Conservation (phyloP, 1,140 invertebrate species). For the Ganaspis sp. region DNA sequence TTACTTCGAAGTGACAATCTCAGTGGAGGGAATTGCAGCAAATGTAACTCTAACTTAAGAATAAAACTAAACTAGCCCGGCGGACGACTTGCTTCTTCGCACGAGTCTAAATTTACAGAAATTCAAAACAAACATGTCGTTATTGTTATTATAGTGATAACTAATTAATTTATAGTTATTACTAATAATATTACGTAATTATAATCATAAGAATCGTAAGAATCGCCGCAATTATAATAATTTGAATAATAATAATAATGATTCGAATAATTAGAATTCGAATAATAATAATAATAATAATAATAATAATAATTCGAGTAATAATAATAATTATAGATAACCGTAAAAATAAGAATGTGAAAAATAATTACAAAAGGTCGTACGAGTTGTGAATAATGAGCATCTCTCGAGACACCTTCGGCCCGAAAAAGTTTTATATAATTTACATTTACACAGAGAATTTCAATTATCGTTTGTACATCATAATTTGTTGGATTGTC, state of each 20-base stretch:
- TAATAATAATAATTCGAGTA: background rate
- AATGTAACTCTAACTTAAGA: constrained; percentile 5
- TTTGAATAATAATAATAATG: background rate
- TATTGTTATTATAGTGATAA: background rate
- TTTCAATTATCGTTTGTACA: constrained; percentile 22
- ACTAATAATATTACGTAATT: no score
- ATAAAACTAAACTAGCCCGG: background rate
- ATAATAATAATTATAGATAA: background rate
- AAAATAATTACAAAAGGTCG: constrained; percentile 19
- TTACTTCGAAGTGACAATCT: background rate
- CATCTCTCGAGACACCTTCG: constrained; percentile 23
- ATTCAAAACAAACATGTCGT: background rate
- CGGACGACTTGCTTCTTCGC: constrained; percentile 15
- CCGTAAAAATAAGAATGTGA: constrained; percentile 8
- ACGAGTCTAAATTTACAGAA: constrained; percentile 4
- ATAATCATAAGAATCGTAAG: no score
- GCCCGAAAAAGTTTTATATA: background rate
- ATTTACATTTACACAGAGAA: constrained; percentile 16
- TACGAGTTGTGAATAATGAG: background rate
- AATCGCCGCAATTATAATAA: no score
- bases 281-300: background rate
- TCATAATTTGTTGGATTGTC: constrained; percentile 34
- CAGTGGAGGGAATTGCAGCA: background rate
- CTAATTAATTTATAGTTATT: no score
- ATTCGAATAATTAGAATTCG: background rate